Conservation (phyloP, 2,113 vertebrate species). For the Scartelaos histophorus region DNA sequence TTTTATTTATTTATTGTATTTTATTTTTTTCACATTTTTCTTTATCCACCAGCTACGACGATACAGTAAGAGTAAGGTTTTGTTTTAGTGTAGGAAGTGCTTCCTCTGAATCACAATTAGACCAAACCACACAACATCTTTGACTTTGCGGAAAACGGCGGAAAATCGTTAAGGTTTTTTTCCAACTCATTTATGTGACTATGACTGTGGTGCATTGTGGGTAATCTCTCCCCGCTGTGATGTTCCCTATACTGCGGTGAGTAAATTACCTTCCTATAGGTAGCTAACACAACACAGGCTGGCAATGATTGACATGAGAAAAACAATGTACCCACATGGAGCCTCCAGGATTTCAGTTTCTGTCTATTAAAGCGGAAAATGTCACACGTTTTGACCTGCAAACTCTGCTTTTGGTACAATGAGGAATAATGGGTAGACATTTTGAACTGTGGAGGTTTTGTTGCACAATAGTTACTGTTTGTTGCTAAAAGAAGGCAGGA, state of each 20-base stretch:
- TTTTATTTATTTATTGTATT: neutral
- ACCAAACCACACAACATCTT: constrained; percentile 10
- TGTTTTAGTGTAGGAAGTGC: constrained; percentile 26
- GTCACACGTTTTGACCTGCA: neutral
- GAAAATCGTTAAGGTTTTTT: constrained; percentile 27
- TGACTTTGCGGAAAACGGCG: constrained; percentile 13
- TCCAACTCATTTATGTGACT: constrained; percentile 34
- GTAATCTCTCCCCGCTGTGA: constrained; percentile 26
- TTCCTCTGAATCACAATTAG: constrained; percentile 30
- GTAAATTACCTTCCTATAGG: constrained; percentile 20
- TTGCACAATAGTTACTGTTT: neutral
- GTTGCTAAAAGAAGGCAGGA: neutral
- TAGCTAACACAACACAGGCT: constrained; percentile 11
- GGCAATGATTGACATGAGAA: neutral
- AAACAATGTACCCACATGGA: neutral
- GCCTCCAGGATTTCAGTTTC: neutral
- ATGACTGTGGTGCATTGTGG: constrained; percentile 30
- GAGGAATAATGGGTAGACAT: neutral
- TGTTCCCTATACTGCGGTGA: constrained; percentile 2
- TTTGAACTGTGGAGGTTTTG: neutral
- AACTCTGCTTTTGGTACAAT: neutral
- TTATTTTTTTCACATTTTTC: neutral
- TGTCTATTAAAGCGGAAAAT: neutral
- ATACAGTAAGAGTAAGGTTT: constrained; percentile 1
- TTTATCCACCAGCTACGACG: constrained; percentile 17